phyloP scores from a whole-genome alignment of 2,797 vertebrate species.

The Rhadinocentrus ornatus region DNA sequence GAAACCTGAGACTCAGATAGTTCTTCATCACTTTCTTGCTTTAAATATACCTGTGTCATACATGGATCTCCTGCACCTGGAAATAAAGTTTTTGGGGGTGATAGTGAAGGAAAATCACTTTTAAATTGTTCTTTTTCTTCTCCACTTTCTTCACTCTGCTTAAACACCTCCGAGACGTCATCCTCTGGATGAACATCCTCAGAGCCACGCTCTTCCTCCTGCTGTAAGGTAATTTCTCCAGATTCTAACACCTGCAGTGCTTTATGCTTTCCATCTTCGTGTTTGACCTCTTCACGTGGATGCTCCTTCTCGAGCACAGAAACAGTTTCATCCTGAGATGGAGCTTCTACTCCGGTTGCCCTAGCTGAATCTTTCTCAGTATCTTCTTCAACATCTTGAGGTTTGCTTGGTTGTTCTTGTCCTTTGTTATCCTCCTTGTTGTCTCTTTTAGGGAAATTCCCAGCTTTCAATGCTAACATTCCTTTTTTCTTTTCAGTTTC shows the following conservation, averaged over 20 bases:
- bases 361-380: constrained; percentile 38
- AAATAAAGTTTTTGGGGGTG: constrained; percentile 46
- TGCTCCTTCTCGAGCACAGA: constrained; percentile 42
- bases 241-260: constrained; percentile 30
- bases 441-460: constrained; percentile 47
- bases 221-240: constrained; percentile 23
- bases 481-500: constrained; percentile 76
- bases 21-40: constrained; percentile 54
- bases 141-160: constrained; percentile 56
- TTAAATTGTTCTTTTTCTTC: constrained; percentile 54
- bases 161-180: constrained; percentile 55
- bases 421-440: constrained; percentile 29
- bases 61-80: constrained; percentile 44
- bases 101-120: constrained; percentile 43
- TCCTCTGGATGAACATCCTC: constrained; percentile 57
- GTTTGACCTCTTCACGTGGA: constrained; percentile 23
- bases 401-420: constrained; percentile 16
- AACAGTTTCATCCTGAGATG: constrained; percentile 17
- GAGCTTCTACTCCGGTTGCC: constrained; percentile 12
- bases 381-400: constrained; percentile 23
- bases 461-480: constrained; percentile 37
- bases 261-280: constrained; percentile 30
- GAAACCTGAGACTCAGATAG: constrained; percentile 35
- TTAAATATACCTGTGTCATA: constrained; percentile 45
- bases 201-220: constrained; percentile 40